A percentile compares a stretch with the other conserved stretches of the same genome.
These are phyloP conservation scores for Uropetala carovei DNA, from an alignment of 2,888 invertebrate species.

Conservation along the genomic window DNA sequence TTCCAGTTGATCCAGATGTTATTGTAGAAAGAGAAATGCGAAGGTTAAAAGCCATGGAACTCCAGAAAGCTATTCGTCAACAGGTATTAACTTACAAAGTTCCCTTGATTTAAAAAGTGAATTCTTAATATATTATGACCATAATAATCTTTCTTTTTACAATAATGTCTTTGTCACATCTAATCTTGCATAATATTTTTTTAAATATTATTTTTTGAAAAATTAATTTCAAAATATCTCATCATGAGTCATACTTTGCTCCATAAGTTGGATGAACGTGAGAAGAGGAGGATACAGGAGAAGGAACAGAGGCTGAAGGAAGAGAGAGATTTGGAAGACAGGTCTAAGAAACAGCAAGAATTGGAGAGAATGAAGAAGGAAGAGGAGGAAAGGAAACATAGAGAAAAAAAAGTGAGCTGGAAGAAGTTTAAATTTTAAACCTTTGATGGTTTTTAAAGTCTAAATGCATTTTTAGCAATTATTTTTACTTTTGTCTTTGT, in stretches of 20 bases:
- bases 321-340: constrained; percentile 87
- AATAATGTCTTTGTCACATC: no score
- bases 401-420: constrained; percentile 70
- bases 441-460: not conserved
- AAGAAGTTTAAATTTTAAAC: not conserved
- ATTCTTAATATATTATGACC: not conserved
- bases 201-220: no score
- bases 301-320: constrained; percentile 78
- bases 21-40: constrained; percentile 89
- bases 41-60: constrained; percentile 88
- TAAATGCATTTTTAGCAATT: not conserved
- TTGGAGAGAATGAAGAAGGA: constrained; percentile 83
- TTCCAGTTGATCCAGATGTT: constrained; percentile 87
- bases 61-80: constrained; percentile 90
- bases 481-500: not conserved
- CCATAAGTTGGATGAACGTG: constrained; percentile 85
- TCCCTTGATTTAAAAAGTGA: not conserved
- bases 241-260: constrained; percentile 89
- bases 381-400: constrained; percentile 80
- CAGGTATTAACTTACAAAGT: constrained; percentile 74
- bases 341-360: constrained; percentile 76
- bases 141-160: no score
- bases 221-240: constrained; percentile 60
- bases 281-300: constrained; percentile 86
- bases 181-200: no score